Evolutionary conservation across 2,888 invertebrate species (phyloP), one percentile per base, ranked within the genome.

Genomic region (Anoncus sp.): DNA sequence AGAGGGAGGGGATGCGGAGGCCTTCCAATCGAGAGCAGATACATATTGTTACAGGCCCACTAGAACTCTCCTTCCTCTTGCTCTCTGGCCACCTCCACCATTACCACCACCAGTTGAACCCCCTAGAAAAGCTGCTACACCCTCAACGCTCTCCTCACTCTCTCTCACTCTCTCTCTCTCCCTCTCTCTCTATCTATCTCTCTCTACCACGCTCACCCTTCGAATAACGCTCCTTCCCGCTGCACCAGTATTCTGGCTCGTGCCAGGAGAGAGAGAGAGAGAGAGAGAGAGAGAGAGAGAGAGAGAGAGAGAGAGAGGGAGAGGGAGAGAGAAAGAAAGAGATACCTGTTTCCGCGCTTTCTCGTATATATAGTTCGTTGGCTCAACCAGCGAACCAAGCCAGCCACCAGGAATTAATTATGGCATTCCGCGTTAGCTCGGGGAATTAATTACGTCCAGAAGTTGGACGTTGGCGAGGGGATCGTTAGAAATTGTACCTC

Each of bases 361-460:
- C 70, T 59, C 70, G 45, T 78, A 63, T 62, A 63, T 62, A 71
- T 70, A 70, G 53, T 51, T 65, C 75, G 72, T 65, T 70, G 76
- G 72, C 60, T 75, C 47, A 62, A 71, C 70, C 53, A 66, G 65
- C 75, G 31, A 70, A 57, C 71, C 74, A 59, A 80, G 81, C 82
- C 80, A 83, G 83, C 85, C 84, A 86, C 86, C 86, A 87, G 87
- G 87, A 90, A 90, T 90, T 90, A 90, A 90, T 90, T 90, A 90
- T 90, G 87, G 90, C 90, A 90, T 90, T 90, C 90, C 90, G 85
- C 88, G 89, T 90, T 90, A 89, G 88, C 90, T 87, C 88, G 85
- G 88, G 85, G 88, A 90, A 90, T 90, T 90, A 90, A 90, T 90
- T 90, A 90, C 89, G 89, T 88, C 89, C 88, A 87, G 88, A 90